Evolutionary conservation across 2,888 invertebrate genomes (phyloP), one percentile per base, ranked within the genome.

Genomic region (Eupithecia inturbata): DNA sequence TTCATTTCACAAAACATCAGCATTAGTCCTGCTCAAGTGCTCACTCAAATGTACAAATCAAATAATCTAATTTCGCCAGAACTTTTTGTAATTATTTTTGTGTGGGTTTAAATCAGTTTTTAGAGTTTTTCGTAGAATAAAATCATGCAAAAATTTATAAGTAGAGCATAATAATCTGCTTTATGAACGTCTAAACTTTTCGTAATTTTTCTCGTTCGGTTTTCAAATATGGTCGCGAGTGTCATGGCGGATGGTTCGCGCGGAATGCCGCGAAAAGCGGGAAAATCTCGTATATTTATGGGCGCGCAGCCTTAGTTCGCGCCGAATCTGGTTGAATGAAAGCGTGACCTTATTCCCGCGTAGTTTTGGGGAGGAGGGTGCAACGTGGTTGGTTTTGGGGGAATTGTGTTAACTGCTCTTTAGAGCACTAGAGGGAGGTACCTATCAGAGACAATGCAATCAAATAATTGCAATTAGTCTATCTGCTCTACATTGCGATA

Each of bases 201-300:
- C 70, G 39, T 79, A 78, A 72, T 80, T 79, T 28, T 84, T 74
- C 26, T 70, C 77, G 77, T 79, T 81, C 78, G 82, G 79, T 80
- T 77, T 72, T 73, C 26, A 74, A 81, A 82, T 39, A 81, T 77
- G 75, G 74, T 79, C 72, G 67, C 83, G 82, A 74, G 79, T 77
- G 79, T 77, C 84, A 85, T 82, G 82, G 81, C 83, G 80, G 87
- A 80, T 80, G 80, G 57, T 14, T 57, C 81, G 73, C 82, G 83
- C 81, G 82, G 86, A 91, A 89, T 92, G 91, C 87, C 90, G 88
- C 84, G 88, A 89, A 91, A 87, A 80, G 68, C 69, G 77, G 76
- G 79, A 81, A 83, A 82, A 80, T 78, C 79, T 72, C 70, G 75
- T 88, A 88, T 91, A 88, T 91, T 87, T 90, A 91, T 90, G 88